Percentiles rank a stretch among this genome's conserved stretches.
Evolutionary conservation across 2,888 invertebrate species (phyloP).

Genomic region (Anthophora plumipes): DNA sequence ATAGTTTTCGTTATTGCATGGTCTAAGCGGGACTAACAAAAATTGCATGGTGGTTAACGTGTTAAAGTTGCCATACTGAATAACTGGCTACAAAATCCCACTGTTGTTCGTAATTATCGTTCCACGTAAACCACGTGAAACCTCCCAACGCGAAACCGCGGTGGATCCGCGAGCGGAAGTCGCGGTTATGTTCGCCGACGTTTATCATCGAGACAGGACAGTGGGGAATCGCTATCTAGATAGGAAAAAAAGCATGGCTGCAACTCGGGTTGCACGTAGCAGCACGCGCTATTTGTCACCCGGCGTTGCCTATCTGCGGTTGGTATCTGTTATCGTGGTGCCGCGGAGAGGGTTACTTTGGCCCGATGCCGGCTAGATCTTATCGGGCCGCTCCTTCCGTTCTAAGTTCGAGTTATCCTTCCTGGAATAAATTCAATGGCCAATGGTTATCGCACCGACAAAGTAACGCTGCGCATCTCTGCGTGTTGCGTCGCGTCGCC

Average conservation of each 20-base stretch:
- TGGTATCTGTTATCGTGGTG: conserved; percentile 70
- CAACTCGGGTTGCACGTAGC: conserved; percentile 65
- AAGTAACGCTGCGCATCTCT: conserved; percentile 56
- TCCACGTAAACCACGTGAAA: conserved; percentile 35
- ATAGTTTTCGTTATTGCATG: no score
- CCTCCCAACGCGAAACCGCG: conserved; percentile 50
- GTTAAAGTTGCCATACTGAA: neutral
- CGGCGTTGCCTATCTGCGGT: conserved; percentile 62
- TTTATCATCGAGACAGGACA: conserved; percentile 74
- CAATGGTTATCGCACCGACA: conserved; percentile 74
- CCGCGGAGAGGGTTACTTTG: conserved; percentile 67
- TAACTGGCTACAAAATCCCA: neutral
- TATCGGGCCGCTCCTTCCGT: conserved; percentile 64
- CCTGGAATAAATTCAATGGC: conserved; percentile 74
- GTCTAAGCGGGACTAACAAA: no score
- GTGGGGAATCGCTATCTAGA: conserved; percentile 69
- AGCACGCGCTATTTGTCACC: conserved; percentile 71
- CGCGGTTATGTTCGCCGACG: conserved; percentile 56
- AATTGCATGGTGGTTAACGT: no score
- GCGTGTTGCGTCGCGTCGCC: conserved; percentile 46
- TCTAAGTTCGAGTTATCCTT: conserved; percentile 70
- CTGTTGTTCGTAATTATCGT: conserved; percentile 45
- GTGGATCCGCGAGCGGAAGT: conserved; percentile 28
- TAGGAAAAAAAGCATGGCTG: conserved; percentile 49
- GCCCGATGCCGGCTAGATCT: conserved; percentile 67